These are phyloP conservation scores for Molossus alvarezi DNA, from an alignment of 2,797 vertebrate genomes.

Conservation along the genomic window DNA sequence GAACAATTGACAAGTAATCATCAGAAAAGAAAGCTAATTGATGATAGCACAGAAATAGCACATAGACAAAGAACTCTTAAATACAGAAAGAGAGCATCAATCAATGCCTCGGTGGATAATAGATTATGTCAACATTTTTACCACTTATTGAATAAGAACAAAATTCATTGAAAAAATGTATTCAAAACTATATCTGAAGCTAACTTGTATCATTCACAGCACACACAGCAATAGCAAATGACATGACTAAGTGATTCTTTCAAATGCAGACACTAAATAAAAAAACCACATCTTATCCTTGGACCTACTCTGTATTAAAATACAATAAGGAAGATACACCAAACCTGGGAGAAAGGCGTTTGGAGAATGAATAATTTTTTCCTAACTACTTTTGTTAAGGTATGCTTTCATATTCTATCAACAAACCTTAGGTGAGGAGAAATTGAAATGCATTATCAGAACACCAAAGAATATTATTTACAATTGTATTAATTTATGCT, in stretches of 20 bases:
- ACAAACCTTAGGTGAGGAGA: background rate
- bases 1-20: background rate
- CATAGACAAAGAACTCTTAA: background rate
- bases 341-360: background rate
- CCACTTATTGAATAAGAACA: background rate
- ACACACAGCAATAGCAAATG: background rate
- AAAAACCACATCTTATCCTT: background rate
- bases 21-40: background rate
- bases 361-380: background rate
- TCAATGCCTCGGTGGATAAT: background rate
- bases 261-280: background rate
- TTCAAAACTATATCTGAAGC: background rate
- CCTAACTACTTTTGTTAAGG: background rate
- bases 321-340: background rate
- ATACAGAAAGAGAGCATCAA: background rate
- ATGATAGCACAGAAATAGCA: background rate
- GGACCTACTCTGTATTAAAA: background rate
- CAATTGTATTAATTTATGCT: background rate
- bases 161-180: background rate
- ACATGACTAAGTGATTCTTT: background rate
- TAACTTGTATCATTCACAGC: background rate
- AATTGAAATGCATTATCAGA: constrained; percentile 19
- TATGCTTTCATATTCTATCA: background rate
- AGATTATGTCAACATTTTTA: background rate
- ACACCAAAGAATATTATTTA: background rate